Conservation (phyloP, 2,113 vertebrate species). For the Columbina picui region DNA sequence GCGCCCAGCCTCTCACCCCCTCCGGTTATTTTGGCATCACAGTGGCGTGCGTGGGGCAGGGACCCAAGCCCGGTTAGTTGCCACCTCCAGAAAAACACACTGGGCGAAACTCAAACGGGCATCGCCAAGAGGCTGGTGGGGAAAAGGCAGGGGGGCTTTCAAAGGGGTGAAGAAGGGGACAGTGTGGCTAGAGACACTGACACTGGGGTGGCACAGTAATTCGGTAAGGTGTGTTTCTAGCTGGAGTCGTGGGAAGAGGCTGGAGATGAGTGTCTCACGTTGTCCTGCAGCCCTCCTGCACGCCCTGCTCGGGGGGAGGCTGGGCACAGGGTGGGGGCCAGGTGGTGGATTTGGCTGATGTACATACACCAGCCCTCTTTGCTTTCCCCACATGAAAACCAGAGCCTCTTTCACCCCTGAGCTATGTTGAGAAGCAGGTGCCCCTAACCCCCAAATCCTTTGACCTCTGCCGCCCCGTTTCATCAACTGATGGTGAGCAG, state of each 20-base stretch:
- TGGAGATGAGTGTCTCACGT: neutral
- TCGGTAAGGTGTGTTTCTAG: neutral
- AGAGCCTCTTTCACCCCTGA: neutral
- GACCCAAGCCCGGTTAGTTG: neutral
- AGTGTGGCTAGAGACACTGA: fast-evolving
- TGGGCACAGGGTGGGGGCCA: neutral
- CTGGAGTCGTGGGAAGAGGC: neutral
- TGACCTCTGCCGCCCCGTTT: neutral
- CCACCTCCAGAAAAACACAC: neutral
- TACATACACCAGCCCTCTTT: neutral
- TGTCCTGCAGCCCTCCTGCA: neutral
- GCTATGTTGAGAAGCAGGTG: neutral
- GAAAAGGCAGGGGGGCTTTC: neutral
- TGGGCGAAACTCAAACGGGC: neutral
- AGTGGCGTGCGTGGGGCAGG: neutral
- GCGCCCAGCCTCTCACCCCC: neutral
- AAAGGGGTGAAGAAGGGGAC: neutral
- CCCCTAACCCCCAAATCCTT: neutral
- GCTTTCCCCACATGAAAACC: neutral
- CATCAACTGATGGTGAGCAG: fast-evolving
- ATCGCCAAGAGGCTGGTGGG: neutral
- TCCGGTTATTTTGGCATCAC: neutral
- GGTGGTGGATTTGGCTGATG: neutral
- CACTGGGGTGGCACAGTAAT: fast-evolving
- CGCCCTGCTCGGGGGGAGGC: neutral